Evolutionary conservation across 1,140 invertebrate species (phyloP), one percentile per base, ranked within the genome.

Genomic region (Drosophila melanica): DNA sequence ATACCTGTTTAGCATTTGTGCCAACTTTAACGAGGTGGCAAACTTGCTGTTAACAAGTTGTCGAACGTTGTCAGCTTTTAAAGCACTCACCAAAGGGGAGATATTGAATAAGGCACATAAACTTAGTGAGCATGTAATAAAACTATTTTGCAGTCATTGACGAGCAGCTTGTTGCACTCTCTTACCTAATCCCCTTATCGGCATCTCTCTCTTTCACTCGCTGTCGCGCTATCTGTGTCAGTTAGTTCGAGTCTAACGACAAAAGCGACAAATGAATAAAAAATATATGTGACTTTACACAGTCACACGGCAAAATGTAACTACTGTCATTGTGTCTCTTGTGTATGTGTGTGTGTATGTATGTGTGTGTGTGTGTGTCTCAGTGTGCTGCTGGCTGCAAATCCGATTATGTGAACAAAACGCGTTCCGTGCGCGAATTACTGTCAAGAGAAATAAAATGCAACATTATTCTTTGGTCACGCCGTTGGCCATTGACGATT

Each of bases 351-450:
- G 14, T 30, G 9, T 1, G 7, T 50, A 12, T 57, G 50, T 33
- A 16, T 42, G 33, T 33, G 48, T 35, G 35, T 44, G 42, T 33
- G 47, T n/a, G 45, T n/a, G 33, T 23, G 23, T 51, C 11, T n/a
- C n/a, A n/a, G 35, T 51, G 60, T 18, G 59, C 30, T 16, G 23
- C 48, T 75, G 39, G 12, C 53, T 58, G 53, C 51, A 89, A 89
- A 89, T 89, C 84, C 79, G 84, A 87, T 89, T 87, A 89, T 84
- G 84, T 64, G 85, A 78, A 63, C 79, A 77, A 84, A 89, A 72
- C 70, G 79, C 84, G 69, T 75, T 79, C 59, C 67, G 65, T 70
- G 77, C 79, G 73, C 79, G 84, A 87, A 87, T 87, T 87, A 89
- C 84, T 77, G 84, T 84, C 77, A 69, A 67, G 79, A 82, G 84